These are phyloP conservation scores for Heliconius himera DNA, from an alignment of 1,140 invertebrate species.

Conservation along the genomic window DNA sequence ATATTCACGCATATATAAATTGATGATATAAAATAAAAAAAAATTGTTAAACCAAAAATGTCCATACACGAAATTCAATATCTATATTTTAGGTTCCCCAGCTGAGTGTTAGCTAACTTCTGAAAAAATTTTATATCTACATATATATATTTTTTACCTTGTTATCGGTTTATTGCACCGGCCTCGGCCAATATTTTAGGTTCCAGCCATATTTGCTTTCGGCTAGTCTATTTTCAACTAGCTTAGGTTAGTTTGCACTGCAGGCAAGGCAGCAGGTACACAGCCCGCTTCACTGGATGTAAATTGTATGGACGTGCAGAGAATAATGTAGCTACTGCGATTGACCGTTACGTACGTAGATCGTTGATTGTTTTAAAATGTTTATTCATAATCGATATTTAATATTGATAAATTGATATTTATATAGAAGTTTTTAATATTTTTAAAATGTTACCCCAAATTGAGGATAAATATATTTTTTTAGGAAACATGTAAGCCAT, in stretches of 20 bases:
- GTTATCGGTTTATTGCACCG: neutral
- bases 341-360: neutral
- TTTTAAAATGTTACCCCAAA: no score
- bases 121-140: neutral
- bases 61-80: neutral
- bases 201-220: constrained; percentile 8
- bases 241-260: constrained; percentile 10
- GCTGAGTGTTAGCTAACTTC: neutral
- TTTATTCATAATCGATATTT: neutral
- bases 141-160: constrained; percentile 9
- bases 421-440: neutral
- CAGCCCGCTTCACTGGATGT: neutral
- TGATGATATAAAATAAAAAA: neutral
- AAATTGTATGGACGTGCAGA: constrained; percentile 6
- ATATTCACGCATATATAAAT: neutral
- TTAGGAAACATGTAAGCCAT: no score
- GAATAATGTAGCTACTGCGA: neutral
- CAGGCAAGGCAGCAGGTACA: constrained; percentile 12
- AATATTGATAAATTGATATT: neutral
- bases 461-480: no score
- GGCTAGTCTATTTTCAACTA: constrained; percentile 4
- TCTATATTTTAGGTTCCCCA: neutral
- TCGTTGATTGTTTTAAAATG: neutral
- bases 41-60: neutral
- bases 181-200: constrained; percentile 3